Conservation (phyloP, 1,140 invertebrate species). For the Saccostrea glomerata region DNA sequence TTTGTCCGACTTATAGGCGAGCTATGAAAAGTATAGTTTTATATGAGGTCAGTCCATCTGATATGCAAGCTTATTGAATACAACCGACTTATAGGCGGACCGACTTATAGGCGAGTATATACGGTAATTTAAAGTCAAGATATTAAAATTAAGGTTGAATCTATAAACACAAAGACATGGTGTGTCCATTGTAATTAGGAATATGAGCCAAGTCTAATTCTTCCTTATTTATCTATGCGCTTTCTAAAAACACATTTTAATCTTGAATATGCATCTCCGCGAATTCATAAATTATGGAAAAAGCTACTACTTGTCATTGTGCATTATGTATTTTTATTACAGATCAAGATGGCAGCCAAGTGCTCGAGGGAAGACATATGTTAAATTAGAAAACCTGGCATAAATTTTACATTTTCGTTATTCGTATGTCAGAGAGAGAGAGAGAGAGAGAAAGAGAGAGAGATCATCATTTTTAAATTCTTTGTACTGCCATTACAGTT, state of each 20-base stretch:
- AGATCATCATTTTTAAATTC: not conserved
- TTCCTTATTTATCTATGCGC: not conserved
- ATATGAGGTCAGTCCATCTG: too few species aligned
- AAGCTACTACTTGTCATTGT: not conserved
- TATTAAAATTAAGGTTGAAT: too few species aligned
- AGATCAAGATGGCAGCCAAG: not conserved
- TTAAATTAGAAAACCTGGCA: not conserved
- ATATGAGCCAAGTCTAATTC: too few species aligned
- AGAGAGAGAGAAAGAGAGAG: constrained; percentile 23
- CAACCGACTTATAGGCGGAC: too few species aligned
- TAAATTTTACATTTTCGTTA: constrained; percentile 10
- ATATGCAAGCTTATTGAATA: too few species aligned
- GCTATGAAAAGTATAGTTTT: too few species aligned
- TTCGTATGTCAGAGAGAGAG: constrained; percentile 13
- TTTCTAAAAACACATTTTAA: not conserved
- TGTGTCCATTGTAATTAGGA: too few species aligned
- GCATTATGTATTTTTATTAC: not conserved
- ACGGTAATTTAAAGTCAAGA: too few species aligned
- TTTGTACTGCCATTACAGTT: not conserved
- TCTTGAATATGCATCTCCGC: not conserved
- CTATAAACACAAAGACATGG: too few species aligned
- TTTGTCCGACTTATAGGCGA: too few species aligned
- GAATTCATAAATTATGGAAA: not conserved
- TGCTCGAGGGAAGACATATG: not conserved
- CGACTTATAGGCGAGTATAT: too few species aligned